Conservation (phyloP, 2,113 vertebrate genomes). For the Xenopus laevis region DNA sequence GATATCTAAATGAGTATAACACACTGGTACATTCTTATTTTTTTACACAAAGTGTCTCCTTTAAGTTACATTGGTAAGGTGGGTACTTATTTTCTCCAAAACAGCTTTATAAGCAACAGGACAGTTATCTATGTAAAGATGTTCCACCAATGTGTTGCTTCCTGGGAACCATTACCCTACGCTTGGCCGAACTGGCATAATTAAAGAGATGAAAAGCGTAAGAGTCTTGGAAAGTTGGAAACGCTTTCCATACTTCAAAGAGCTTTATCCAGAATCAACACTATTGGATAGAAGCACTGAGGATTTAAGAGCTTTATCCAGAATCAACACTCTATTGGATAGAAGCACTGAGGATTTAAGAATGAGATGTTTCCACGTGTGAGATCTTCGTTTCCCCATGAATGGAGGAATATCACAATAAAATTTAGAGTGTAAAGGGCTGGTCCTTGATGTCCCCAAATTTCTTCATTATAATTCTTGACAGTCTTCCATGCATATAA, state of each 20-base stretch:
- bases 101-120: background rate
- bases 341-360: background rate
- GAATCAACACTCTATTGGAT: background rate
- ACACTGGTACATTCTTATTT: no score
- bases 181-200: background rate
- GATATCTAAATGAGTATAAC: no score
- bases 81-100: no score
- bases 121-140: background rate
- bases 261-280: background rate
- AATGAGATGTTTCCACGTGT: background rate
- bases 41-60: no score
- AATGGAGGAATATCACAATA: constrained; percentile 63
- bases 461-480: constrained; percentile 61
- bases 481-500: no score
- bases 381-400: background rate
- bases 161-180: background rate
- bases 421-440: constrained; percentile 58
- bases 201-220: background rate
- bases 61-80: no score
- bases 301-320: constrained; percentile 49
- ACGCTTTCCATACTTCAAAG: background rate
- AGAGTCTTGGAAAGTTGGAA: background rate
- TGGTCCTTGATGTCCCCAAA: constrained; percentile 72
- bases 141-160: background rate
- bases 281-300: background rate